Base-by-base conservation (phyloP, 2,113 vertebrate species). In the Campylomormyrus numenius region DNA sequence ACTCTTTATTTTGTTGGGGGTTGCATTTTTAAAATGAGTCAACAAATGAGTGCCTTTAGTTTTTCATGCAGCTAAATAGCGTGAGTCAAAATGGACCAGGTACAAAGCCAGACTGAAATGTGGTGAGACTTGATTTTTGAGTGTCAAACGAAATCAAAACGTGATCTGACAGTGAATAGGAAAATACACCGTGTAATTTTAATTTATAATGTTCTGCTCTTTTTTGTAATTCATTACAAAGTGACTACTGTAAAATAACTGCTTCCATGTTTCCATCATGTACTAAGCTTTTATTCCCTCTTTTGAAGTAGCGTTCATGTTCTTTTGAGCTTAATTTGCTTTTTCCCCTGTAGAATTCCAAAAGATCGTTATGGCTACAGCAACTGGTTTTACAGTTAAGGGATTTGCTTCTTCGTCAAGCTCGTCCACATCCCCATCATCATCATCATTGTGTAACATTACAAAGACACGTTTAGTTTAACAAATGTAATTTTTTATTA, bases 41-140 rank as follows among this genome's bases (percentile, higher is more conserved):
- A 27, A 10, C 6, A 7, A 3, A 66, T n/a, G 21, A 27, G 24
- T 66, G 58, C 2, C 9, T 27, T 66, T 1, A 9, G 58, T 6
- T 66, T 24, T 46, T 85, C 8, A 46, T 88, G 62, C 62, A 74
- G 62, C 1, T 3, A 19, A 70, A 74, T 21, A 31, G 6, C 21
- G 35, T 35, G 11, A 31, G 35, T 19, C 87, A 0, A 46, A 94
- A 97, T 97, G 97, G 97, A 97, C 90, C 96, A 97, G 92, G 96
- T 49, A 99, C 98, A 17, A 99, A 99, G 91, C 98, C 98, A 31
- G 98, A 99, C 91, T 31, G 31, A 31, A 99, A 99, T 31, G 31
- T 98, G 98, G 98, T 98, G 95, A 91, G 85, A 24, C 84, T 27
- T 53, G 10, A 5, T n/a, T n/a, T 35, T 35, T 35, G 58, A n/a